Percentiles rank a stretch among this genome's conserved stretches.
These are phyloP conservation scores for Gorsachius magnificus DNA, from an alignment of 2,797 vertebrate genomes.

Conservation along the genomic window DNA sequence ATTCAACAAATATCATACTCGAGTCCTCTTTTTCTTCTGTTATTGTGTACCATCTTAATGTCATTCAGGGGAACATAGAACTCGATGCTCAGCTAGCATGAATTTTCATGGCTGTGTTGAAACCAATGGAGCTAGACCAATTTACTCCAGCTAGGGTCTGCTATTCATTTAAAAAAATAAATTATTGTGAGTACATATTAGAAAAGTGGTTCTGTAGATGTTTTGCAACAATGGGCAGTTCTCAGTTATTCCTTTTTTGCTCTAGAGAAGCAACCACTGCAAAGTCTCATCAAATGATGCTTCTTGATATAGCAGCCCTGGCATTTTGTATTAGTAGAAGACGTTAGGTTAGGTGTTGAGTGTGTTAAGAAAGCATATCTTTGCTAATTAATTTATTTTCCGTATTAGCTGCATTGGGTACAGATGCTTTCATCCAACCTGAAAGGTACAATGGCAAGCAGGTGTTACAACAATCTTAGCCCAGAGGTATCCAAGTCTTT, in stretches of 20 bases:
- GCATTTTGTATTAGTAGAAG: background rate
- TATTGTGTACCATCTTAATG: background rate
- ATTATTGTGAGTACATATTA: background rate
- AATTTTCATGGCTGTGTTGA: background rate
- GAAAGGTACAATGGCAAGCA: constrained; percentile 54
- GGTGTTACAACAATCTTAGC: constrained; percentile 51
- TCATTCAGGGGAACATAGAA: background rate
- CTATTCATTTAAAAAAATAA: background rate
- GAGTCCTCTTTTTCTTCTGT: background rate
- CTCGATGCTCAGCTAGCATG: background rate
- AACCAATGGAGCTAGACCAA: background rate
- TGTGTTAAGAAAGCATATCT: constrained; percentile 6
- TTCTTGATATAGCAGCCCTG: background rate
- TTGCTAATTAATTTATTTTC: constrained; percentile 57
- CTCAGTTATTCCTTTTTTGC: background rate
- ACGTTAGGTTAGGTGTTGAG: background rate
- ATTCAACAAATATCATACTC: background rate
- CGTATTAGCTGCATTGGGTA: constrained; percentile 4
- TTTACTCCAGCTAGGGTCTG: background rate
- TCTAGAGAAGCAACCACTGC: background rate
- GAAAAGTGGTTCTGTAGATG: background rate
- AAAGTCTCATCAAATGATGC: background rate
- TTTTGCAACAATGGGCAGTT: background rate
- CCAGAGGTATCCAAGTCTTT: constrained; percentile 41
- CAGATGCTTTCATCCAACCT: constrained; percentile 34